Percentiles rank a stretch among this genome's conserved stretches.
These are phyloP conservation scores for Esperia sulphurella DNA, from an alignment of 2,888 invertebrate species.

Conservation along the genomic window DNA sequence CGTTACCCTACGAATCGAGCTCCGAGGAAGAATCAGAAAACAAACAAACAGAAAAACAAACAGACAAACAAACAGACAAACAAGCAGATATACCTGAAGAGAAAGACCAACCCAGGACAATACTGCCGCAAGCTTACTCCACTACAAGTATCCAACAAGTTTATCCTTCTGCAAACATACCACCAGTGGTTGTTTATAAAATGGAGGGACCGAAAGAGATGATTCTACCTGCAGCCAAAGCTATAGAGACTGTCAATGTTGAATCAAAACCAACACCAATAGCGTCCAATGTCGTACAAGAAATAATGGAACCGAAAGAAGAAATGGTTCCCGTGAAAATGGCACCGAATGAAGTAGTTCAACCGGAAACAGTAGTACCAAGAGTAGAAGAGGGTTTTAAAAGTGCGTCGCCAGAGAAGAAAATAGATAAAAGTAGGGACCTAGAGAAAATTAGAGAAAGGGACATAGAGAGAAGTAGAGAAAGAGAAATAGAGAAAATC, in stretches of 20 bases:
- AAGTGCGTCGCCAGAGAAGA: constrained; percentile 16
- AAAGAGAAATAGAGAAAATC: too few species aligned
- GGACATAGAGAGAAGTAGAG: too few species aligned
- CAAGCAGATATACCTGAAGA: constrained; percentile 22
- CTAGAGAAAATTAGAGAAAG: too few species aligned
- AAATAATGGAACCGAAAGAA: constrained; percentile 13
- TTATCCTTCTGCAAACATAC: constrained; percentile 28
- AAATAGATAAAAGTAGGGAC: constrained; percentile 17
- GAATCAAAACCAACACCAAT: constrained; percentile 11
- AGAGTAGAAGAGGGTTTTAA: constrained; percentile 16
- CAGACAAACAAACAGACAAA: constrained; percentile 23
- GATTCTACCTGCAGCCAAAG: constrained; percentile 35
- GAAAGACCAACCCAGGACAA: constrained; percentile 21
- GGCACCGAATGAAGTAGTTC: constrained; percentile 2
- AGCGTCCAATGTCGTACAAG: constrained; percentile 21
- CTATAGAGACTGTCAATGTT: constrained; percentile 22
- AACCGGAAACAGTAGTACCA: constrained; percentile 16
- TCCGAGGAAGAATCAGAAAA: constrained; percentile 81
- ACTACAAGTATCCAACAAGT: constrained; percentile 18
- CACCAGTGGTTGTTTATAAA: constrained; percentile 57
- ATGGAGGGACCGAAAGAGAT: constrained; percentile 44
- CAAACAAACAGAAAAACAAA: constrained; percentile 23
- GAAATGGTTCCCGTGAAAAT: constrained; percentile 2
- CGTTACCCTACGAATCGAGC: constrained; percentile 87
- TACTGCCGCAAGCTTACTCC: constrained; percentile 24